phyloP scores from a whole-genome alignment of 2,888 invertebrate genomes.

The Volucella inanis region DNA sequence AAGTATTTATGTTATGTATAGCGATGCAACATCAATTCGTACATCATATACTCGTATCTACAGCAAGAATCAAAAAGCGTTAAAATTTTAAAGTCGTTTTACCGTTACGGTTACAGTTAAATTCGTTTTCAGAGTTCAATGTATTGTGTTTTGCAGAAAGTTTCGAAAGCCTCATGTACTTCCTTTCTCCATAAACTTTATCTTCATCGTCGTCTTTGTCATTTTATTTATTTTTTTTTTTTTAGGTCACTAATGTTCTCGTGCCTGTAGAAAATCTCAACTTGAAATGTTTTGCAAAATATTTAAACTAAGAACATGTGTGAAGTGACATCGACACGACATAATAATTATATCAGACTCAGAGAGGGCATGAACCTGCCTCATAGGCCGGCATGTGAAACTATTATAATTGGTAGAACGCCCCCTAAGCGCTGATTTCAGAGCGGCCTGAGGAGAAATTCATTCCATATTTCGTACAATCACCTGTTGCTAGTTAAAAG shows the following conservation, averaged over 20 bases:
- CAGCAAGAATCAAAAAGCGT: conserved; percentile 31
- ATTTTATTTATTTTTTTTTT: conserved; percentile 20
- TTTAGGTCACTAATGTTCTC: conserved; percentile 69
- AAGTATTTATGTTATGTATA: too few relatives aligned
- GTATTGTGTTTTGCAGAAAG: conserved; percentile 54
- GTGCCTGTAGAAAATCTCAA: conserved; percentile 14
- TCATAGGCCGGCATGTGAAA: conserved; percentile 41
- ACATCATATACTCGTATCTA: conserved; percentile 17
- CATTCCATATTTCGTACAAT: conserved; percentile 33
- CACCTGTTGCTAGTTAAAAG: conserved; percentile 48
- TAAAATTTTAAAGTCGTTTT: conserved; percentile 24
- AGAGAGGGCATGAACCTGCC: conserved; percentile 28
- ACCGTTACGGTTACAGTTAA: conserved; percentile 21
- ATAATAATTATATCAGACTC: conserved; percentile 14
- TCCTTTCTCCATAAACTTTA: conserved; percentile 1
- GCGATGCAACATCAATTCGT: not conserved
- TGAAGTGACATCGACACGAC: conserved; percentile 19
- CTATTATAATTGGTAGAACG: conserved; percentile 49
- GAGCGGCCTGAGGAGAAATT: not conserved
- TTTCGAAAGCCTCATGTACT: conserved; percentile 56
- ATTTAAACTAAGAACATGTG: not conserved
- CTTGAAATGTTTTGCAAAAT: conserved; percentile 52
- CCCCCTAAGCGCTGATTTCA: conserved; percentile 29
- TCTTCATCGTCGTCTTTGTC: not conserved
- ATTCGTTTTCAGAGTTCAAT: conserved; percentile 24